Percentiles rank a stretch among this genome's conserved stretches.
Evolutionary conservation across 92 coral and sea anemone species (phyloP).

Genomic region (Zoanthus sansibaricus): DNA sequence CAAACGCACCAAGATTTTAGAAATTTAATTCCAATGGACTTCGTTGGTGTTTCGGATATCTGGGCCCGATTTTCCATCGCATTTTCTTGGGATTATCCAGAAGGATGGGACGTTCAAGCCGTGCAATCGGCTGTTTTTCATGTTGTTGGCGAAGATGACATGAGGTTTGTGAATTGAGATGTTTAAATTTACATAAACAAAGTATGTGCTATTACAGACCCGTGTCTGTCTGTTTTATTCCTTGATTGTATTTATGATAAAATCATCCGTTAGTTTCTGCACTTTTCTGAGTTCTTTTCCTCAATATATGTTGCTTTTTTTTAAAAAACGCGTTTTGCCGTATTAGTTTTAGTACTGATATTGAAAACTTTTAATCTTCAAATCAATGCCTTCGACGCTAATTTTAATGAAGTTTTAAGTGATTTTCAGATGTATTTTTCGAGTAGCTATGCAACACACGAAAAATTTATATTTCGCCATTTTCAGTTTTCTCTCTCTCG

Average conservation of each 20-base stretch:
- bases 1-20: not conserved
- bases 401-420: not conserved
- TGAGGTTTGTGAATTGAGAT: conserved; percentile 50
- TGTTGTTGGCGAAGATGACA: conserved; percentile 84
- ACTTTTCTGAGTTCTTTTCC: not conserved
- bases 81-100: conserved; percentile 93
- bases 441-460: not conserved
- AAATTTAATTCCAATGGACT: conserved; percentile 65
- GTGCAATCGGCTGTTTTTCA: conserved; percentile 90
- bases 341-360: not conserved
- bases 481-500: not conserved
- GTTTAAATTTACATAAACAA: not conserved
- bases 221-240: not conserved
- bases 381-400: not conserved
- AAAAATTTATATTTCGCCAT: not conserved
- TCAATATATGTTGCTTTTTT: not conserved
- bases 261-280: not conserved
- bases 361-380: not conserved
- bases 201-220: not conserved
- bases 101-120: conserved; percentile 81
- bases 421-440: not conserved
- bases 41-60: conserved; percentile 82
- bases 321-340: not conserved
- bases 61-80: conserved; percentile 94
- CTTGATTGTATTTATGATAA: not conserved